phyloP scores from a whole-genome alignment of 2,797 vertebrate genomes.

The Uromys caudimaculatus region DNA sequence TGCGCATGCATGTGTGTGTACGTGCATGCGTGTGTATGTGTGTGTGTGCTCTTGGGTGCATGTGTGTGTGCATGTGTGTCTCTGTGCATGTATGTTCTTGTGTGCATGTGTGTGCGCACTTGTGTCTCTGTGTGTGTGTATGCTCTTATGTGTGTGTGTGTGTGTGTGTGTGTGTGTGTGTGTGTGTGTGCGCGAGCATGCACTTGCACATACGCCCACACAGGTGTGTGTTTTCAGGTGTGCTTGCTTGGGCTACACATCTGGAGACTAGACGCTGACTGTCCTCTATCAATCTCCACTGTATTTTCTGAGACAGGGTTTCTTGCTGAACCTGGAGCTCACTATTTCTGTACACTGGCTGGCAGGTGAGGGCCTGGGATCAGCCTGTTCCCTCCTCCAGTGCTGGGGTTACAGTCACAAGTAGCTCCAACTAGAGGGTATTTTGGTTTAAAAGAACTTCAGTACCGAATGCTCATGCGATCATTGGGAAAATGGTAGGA shows the following conservation, averaged over 20 bases:
- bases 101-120: no score
- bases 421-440: slow-evolving; percentile 11
- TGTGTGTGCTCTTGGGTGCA: neutral
- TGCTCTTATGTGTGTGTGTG: neutral
- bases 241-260: neutral
- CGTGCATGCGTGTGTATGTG: no score
- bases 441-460: slow-evolving; percentile 66
- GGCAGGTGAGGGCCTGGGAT: neutral
- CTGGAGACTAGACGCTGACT: no score
- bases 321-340: neutral
- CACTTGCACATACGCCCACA: no score
- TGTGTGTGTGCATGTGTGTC: no score
- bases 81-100: neutral
- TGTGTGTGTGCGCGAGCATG: neutral
- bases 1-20: neutral
- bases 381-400: neutral
- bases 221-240: neutral
- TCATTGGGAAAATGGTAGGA: neutral
- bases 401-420: neutral
- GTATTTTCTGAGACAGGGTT: neutral
- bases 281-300: neutral
- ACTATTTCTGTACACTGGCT: neutral
- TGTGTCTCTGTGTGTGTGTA: neutral
- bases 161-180: no score
- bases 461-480: slow-evolving; percentile 20